A percentile compares a stretch with the other conserved stretches of the same genome.
Conservation (phyloP, 2,888 invertebrate species). For the Frankliniella intonsa region DNA sequence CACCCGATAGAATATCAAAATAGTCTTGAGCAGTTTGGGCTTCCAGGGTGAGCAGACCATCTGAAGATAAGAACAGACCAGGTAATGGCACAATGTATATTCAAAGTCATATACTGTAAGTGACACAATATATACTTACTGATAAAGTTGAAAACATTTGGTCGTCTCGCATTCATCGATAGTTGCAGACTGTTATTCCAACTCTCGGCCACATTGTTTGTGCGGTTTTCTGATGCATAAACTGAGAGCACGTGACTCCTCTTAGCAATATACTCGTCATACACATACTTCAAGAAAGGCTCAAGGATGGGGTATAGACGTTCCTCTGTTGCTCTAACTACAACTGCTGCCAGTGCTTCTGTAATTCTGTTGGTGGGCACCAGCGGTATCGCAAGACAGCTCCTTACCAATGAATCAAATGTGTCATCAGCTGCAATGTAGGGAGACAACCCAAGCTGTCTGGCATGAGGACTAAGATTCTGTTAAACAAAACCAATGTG, state of each 20-base stretch:
- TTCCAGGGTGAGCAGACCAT: background rate
- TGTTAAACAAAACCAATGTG: background rate
- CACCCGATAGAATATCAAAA: background rate
- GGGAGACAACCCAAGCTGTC: background rate
- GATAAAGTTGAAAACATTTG: background rate
- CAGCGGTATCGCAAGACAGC: background rate
- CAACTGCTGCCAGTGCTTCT: background rate
- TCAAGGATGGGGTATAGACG: background rate
- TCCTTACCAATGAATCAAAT: background rate
- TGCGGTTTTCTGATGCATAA: background rate
- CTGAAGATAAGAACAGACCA: background rate
- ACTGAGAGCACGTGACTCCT: background rate
- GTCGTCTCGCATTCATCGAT: background rate
- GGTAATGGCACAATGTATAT: background rate
- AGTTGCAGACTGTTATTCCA: background rate
- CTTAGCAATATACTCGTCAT: background rate
- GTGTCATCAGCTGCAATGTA: background rate
- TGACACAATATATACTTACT: background rate
- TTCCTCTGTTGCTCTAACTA: background rate
- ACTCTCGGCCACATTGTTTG: background rate
- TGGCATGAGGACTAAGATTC: background rate
- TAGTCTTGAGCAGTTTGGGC: background rate
- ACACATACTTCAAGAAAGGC: background rate
- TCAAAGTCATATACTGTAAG: background rate
- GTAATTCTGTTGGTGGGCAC: background rate